phyloP scores from a whole-genome alignment of 2,113 vertebrate genomes.

The Xenus cinereus region DNA sequence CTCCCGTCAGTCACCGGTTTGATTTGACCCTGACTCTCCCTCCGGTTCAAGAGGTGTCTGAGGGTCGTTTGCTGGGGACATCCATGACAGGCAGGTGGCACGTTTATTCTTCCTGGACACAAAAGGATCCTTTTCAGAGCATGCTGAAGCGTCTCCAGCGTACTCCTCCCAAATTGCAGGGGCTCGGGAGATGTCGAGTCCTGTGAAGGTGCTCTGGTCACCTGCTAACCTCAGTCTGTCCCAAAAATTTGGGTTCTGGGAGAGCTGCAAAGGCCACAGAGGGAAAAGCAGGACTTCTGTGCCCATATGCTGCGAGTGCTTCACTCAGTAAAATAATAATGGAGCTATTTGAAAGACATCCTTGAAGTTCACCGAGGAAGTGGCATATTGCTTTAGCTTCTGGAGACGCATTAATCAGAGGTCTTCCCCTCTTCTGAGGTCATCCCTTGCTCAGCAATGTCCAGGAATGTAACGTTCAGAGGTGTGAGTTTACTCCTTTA shows the following conservation, averaged over 20 bases:
- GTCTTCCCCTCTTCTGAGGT: not conserved
- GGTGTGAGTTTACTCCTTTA: not conserved
- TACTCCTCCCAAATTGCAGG: not conserved
- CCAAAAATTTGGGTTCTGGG: not conserved
- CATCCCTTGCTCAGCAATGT: not conserved
- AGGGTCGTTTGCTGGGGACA: not conserved
- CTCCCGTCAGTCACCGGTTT: not conserved
- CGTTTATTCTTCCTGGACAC: not conserved
- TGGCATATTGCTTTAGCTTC: not conserved
- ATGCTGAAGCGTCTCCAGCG: not conserved
- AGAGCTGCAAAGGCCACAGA: not conserved
- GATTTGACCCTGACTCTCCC: not conserved
- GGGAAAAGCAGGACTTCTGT: not conserved
- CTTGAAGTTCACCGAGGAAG: not conserved
- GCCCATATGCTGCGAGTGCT: accelerated
- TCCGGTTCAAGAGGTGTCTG: not conserved
- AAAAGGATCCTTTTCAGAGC: not conserved
- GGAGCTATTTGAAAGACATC: not conserved
- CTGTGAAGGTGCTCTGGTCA: not conserved
- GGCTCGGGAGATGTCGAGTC: not conserved
- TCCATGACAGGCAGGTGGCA: not conserved
- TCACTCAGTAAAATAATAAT: not conserved
- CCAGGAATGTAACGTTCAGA: not conserved
- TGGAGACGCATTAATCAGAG: not conserved
- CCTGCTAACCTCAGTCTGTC: not conserved